Percentiles rank a stretch among this genome's conserved stretches.
These are phyloP conservation scores for Ptychochromis oligacanthus DNA, from an alignment of 2,113 vertebrate genomes.

Conservation along the genomic window DNA sequence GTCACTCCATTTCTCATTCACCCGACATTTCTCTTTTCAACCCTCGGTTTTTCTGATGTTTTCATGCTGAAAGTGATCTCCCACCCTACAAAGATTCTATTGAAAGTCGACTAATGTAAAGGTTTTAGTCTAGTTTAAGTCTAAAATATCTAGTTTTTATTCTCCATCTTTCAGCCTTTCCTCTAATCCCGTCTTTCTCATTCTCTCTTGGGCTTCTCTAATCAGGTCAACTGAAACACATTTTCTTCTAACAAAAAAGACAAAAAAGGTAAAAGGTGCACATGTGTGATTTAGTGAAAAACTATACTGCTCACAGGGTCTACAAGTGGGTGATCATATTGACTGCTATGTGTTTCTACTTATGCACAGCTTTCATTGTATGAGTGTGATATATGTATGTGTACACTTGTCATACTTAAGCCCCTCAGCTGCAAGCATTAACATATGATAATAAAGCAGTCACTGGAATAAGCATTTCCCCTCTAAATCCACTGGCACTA, in stretches of 20 bases:
- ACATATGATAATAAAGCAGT: conserved; percentile 38
- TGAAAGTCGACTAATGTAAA: background rate
- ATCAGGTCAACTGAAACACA: conserved; percentile 1
- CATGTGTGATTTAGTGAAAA: background rate
- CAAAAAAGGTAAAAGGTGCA: background rate
- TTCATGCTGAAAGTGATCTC: background rate
- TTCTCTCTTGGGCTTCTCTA: background rate
- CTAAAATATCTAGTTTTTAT: background rate
- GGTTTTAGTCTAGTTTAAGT: conserved; percentile 1
- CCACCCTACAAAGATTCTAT: background rate
- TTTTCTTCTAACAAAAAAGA: background rate
- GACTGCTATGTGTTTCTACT: background rate
- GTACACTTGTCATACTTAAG: conserved; percentile 14
- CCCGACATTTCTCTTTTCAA: background rate
- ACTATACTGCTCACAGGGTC: background rate
- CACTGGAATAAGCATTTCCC: conserved; percentile 20
- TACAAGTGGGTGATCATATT: background rate
- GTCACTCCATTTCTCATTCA: conserved; percentile 10
- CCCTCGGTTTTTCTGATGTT: background rate
- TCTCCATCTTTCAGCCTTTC: background rate
- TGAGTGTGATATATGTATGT: background rate
- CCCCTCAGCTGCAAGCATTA: conserved; percentile 6
- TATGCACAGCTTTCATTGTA: background rate
- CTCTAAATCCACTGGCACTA: conserved; percentile 44
- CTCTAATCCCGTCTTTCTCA: background rate